phyloP scores from a whole-genome alignment of 2,888 invertebrate genomes.

The Diaphora mendica region DNA sequence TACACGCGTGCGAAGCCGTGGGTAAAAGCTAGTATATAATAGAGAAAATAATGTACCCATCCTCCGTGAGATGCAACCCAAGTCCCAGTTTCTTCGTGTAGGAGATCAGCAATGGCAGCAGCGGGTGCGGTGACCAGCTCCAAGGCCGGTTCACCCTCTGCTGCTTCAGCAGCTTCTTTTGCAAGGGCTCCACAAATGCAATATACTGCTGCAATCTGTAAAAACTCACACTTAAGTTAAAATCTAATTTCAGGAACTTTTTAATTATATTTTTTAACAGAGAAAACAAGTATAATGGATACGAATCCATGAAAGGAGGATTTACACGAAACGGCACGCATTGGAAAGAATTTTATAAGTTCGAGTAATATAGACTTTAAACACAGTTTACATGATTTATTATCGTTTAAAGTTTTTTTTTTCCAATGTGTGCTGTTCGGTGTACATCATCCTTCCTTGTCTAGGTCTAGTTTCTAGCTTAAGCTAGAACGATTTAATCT shows the following conservation, averaged over 20 bases:
- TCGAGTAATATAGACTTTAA: too few species aligned
- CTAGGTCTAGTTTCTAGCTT: not conserved
- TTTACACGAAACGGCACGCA: too few species aligned
- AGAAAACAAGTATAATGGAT: not conserved
- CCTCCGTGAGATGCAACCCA: slow-evolving; percentile 95
- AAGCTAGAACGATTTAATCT: not conserved
- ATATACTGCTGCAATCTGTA: slow-evolving; percentile 90
- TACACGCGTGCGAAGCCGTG: too few species aligned
- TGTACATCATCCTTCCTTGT: not conserved
- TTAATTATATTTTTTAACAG: not conserved
- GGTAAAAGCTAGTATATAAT: not conserved
- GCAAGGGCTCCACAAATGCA: slow-evolving; percentile 94
- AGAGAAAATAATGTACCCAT: slow-evolving; percentile 88
- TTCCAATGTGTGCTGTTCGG: too few species aligned
- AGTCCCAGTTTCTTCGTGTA: slow-evolving; percentile 91
- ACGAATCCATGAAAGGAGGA: not conserved
- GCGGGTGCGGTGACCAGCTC: slow-evolving; percentile 84
- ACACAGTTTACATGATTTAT: too few species aligned
- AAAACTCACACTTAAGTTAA: not conserved
- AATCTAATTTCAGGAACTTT: not conserved
- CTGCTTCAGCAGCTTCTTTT: slow-evolving; percentile 89
- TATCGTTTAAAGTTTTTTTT: too few species aligned
- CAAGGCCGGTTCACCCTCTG: slow-evolving; percentile 86
- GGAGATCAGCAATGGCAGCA: slow-evolving; percentile 91
- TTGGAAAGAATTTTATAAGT: too few species aligned